Percentiles rank a stretch among this genome's conserved stretches.
Evolutionary conservation across 1,140 invertebrate species (phyloP).

Genomic region (Aphidius ervi): DNA sequence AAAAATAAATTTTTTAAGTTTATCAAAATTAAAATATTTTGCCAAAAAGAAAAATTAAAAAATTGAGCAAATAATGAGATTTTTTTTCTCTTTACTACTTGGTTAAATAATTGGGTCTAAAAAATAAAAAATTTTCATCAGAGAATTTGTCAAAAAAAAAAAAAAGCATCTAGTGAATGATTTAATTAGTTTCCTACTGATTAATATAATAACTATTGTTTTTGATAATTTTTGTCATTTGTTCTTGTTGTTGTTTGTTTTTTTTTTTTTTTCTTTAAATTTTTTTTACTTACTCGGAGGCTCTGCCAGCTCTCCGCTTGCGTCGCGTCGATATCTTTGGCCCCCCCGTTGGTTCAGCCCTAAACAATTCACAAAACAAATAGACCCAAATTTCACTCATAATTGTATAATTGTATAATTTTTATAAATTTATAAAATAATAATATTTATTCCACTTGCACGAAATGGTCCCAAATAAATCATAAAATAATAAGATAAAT

Average conservation of each 20-base stretch:
- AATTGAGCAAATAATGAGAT: too few species aligned
- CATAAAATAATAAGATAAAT: too few species aligned
- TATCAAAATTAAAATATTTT: too few species aligned
- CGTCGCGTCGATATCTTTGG: slow-evolving; percentile 54
- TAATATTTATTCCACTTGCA: neutral
- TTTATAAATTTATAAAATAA: neutral
- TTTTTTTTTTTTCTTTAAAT: slow-evolving; percentile 29
- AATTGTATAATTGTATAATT: neutral
- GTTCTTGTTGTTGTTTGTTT: slow-evolving; percentile 28
- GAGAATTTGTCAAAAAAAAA: neutral
- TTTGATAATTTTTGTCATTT: slow-evolving; percentile 7
- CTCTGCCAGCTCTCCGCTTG: slow-evolving; percentile 53
- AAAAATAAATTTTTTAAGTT: too few species aligned
- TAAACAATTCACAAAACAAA: slow-evolving; percentile 54
- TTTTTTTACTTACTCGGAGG: slow-evolving; percentile 54
- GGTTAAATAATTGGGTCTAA: too few species aligned
- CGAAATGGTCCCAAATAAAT: too few species aligned
- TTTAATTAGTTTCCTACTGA: too few species aligned
- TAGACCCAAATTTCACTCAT: slow-evolving; percentile 11
- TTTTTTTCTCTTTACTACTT: too few species aligned
- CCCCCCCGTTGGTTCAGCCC: slow-evolving; percentile 54
- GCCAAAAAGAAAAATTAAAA: too few species aligned
- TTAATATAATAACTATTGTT: neutral
- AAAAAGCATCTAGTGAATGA: too few species aligned
- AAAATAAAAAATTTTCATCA: neutral